Evolutionary conservation across 2,113 vertebrate genomes (phyloP).

Genomic region (Furnarius figulus): DNA sequence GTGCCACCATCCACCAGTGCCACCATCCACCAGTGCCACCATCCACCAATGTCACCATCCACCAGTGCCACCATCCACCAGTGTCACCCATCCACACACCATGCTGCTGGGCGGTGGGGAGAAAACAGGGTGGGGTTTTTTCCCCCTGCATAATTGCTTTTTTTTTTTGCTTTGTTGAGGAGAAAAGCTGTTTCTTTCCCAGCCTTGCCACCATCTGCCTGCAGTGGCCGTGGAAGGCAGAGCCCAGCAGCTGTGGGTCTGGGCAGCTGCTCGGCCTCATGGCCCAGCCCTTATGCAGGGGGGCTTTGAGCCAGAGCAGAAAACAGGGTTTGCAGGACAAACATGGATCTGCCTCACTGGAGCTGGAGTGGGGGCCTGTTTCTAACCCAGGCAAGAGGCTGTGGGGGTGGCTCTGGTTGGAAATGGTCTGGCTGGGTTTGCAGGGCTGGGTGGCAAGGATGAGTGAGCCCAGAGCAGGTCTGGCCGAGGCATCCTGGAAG

Average conservation of each 20-base stretch:
- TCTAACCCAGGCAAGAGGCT: neutral
- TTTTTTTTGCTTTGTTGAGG: neutral
- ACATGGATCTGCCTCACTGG: neutral
- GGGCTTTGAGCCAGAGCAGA: neutral
- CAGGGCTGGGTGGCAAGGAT: neutral
- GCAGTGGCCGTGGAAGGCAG: neutral
- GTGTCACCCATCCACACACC: neutral
- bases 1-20: neutral
- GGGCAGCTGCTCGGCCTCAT: neutral
- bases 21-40: no score
- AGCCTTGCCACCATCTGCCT: slow-evolving; percentile 41
- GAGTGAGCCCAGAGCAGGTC: neutral
- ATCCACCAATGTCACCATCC: neutral
- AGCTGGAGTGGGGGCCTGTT: neutral
- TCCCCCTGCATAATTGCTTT: neutral
- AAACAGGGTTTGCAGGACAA: neutral
- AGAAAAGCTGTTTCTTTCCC: slow-evolving; percentile 32
- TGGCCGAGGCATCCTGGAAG: neutral
- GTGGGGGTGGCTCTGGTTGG: neutral
- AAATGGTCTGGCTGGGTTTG: neutral
- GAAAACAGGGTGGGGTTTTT: neutral
- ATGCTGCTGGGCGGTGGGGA: accelerated
- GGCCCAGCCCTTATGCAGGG: neutral
- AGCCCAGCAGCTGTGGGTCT: neutral
- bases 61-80: neutral